These are phyloP conservation scores for Agriotes lineatus DNA, from an alignment of 2,888 invertebrate genomes.

Conservation along the genomic window DNA sequence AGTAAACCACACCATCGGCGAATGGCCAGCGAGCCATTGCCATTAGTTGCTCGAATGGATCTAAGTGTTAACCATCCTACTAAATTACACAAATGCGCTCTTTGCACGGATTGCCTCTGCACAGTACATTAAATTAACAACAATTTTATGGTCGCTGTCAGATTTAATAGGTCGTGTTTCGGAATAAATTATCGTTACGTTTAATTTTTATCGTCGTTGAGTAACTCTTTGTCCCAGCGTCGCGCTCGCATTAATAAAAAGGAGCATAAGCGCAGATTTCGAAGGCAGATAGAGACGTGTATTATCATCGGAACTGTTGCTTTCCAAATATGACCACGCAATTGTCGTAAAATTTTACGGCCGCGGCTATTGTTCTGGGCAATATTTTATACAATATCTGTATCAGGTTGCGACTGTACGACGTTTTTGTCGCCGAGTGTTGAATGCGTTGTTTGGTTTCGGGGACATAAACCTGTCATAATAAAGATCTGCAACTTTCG, in stretches of 20 bases:
- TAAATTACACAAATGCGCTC: slow-evolving; percentile 50
- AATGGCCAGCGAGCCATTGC: slow-evolving; percentile 33
- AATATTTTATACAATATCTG: slow-evolving; percentile 60
- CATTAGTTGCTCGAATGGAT: slow-evolving; percentile 31
- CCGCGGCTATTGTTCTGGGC: slow-evolving; percentile 59
- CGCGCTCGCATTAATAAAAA: slow-evolving; percentile 28
- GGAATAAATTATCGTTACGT: slow-evolving; percentile 48
- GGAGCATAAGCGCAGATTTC: slow-evolving; percentile 42
- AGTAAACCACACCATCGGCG: slow-evolving; percentile 32
- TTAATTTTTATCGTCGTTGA: slow-evolving; percentile 32
- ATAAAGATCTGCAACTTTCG: slow-evolving; percentile 55
- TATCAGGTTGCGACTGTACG: slow-evolving; percentile 49
- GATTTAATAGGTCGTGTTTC: slow-evolving; percentile 51
- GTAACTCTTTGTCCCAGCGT: slow-evolving; percentile 24
- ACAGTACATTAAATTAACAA: slow-evolving; percentile 50
- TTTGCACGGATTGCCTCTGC: slow-evolving; percentile 42
- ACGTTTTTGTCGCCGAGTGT: slow-evolving; percentile 26
- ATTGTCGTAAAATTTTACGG: slow-evolving; percentile 62
- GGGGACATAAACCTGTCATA: slow-evolving; percentile 56
- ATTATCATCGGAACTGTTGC: slow-evolving; percentile 52
- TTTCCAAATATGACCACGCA: slow-evolving; percentile 54
- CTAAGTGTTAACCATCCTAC: slow-evolving; percentile 46
- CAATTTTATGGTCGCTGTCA: slow-evolving; percentile 49
- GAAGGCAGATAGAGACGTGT: slow-evolving; percentile 47
- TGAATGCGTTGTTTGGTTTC: slow-evolving; percentile 36